These are phyloP conservation scores for Oreochromis spilurus DNA, from an alignment of 2,113 vertebrate species.

Conservation along the genomic window DNA sequence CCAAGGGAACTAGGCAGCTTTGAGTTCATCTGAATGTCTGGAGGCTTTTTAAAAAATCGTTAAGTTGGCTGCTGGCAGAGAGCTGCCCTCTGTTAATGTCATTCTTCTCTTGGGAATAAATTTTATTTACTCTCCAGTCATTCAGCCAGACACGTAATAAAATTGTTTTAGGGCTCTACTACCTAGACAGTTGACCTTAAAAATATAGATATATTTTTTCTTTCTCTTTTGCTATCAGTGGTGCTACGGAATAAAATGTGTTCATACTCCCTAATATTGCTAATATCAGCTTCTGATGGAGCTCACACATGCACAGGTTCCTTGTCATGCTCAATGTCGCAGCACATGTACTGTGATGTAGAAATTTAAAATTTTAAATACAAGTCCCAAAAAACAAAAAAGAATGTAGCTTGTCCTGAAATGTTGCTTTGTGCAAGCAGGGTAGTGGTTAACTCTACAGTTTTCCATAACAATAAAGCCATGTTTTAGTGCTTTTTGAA, in stretches of 20 bases:
- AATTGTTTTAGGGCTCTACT: not conserved
- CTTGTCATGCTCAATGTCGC: not conserved
- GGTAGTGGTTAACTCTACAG: not conserved
- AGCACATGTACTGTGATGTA: not conserved
- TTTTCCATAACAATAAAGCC: not conserved
- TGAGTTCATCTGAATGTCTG: not conserved
- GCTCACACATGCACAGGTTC: not conserved
- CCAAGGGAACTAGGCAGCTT: not conserved
- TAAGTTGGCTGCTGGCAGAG: constrained; percentile 17
- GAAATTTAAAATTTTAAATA: not conserved
- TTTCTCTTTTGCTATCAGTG: not conserved
- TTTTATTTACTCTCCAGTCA: constrained; percentile 15
- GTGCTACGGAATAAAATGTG: not conserved
- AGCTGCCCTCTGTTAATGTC: constrained; percentile 15
- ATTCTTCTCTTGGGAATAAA: not conserved
- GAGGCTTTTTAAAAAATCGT: constrained; percentile 4
- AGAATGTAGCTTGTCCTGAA: not conserved
- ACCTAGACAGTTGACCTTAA: not conserved
- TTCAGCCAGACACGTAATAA: not conserved
- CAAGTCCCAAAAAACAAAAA: not conserved
- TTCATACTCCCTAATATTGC: not conserved
- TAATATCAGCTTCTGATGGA: not conserved
- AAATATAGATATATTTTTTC: not conserved
- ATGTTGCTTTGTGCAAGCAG: not conserved
- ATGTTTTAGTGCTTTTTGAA: not conserved